phyloP scores from a whole-genome alignment of 2,113 vertebrate genomes.

The Willisornis vidua region DNA sequence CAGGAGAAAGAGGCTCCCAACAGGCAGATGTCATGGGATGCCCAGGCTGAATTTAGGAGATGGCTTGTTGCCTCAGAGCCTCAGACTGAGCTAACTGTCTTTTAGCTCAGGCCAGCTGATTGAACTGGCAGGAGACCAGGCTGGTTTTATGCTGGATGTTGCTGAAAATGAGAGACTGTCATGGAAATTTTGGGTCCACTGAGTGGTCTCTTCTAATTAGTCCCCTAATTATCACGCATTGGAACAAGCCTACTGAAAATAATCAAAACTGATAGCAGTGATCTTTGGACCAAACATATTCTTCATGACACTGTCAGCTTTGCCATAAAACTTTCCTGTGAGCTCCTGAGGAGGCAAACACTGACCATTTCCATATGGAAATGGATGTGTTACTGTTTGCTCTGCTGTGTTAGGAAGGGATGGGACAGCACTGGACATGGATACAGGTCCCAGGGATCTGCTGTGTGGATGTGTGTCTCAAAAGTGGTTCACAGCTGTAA shows the following conservation, averaged over 20 bases:
- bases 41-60: background rate
- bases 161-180: background rate
- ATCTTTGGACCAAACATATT: background rate
- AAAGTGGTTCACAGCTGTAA: background rate
- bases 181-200: background rate
- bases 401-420: background rate
- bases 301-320: background rate
- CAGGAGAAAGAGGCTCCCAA: background rate
- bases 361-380: background rate
- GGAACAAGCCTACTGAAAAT: background rate
- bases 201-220: background rate
- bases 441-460: background rate
- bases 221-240: background rate
- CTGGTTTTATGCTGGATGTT: background rate
- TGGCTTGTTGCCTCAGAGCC: background rate
- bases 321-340: background rate
- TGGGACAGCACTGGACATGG: background rate
- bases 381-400: background rate
- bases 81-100: background rate
- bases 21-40: background rate
- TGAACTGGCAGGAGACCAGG: background rate
- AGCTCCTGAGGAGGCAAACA: background rate
- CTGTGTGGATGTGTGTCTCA: background rate
- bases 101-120: background rate
- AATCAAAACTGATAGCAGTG: background rate